Evolutionary conservation across 2,888 invertebrate genomes (phyloP).

Genomic region (Helicoverpa assulta): DNA sequence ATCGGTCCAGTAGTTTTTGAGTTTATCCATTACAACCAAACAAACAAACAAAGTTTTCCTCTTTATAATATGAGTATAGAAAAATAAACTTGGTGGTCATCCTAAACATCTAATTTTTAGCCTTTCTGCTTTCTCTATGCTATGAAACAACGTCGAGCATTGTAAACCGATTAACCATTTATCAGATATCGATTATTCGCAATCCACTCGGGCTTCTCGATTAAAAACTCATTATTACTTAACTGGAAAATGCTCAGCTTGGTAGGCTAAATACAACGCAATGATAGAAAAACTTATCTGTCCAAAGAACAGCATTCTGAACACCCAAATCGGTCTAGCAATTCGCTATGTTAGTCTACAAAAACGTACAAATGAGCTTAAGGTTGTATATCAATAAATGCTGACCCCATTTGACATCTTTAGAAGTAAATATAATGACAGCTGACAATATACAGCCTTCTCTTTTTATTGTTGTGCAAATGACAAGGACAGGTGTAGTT

Average conservation of each 20-base stretch:
- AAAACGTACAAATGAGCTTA: slow-evolving; percentile 1
- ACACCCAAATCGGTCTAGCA: slow-evolving; percentile 7
- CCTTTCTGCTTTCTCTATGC: not conserved
- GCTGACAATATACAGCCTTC: not conserved
- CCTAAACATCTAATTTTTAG: not conserved
- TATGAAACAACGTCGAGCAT: not conserved
- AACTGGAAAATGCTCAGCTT: not conserved
- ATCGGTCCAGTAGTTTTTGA: no score
- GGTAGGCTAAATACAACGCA: not conserved
- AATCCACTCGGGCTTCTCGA: not conserved
- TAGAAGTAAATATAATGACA: not conserved
- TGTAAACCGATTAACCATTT: not conserved
- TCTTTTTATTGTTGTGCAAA: not conserved
- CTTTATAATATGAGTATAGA: no score
- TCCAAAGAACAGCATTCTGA: slow-evolving; percentile 13
- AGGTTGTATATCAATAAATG: not conserved
- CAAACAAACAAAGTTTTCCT: no score
- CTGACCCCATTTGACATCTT: not conserved
- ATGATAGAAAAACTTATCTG: not conserved
- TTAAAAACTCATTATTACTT: slow-evolving; percentile 1
- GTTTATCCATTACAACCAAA: no score
- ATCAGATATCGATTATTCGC: slow-evolving; percentile 1
- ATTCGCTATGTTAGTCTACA: slow-evolving; percentile 5
- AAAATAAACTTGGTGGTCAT: no score
- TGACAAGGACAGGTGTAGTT: not conserved